These are phyloP conservation scores for Trichomalopsis sarcophagae DNA, from an alignment of 1,140 invertebrate genomes.

Conservation along the genomic window DNA sequence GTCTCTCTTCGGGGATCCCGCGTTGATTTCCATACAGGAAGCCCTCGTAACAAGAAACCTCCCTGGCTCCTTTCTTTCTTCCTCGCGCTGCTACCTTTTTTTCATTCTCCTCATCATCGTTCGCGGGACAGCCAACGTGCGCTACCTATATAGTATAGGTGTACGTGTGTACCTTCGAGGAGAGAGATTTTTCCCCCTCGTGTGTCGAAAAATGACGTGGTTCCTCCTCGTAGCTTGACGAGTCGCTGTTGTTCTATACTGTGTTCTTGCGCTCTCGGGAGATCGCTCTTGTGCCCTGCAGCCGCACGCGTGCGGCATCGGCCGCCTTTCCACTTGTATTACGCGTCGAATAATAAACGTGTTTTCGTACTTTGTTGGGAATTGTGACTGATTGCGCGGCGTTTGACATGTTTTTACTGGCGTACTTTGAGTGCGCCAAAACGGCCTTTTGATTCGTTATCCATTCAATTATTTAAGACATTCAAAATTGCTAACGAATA, in stretches of 20 bases:
- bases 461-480: no score
- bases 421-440: no score
- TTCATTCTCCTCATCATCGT: constrained; percentile 46
- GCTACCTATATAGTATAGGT: background rate
- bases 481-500: no score
- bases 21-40: constrained; percentile 73
- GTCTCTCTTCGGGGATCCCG: constrained; percentile 49
- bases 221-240: constrained; percentile 16
- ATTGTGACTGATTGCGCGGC: background rate
- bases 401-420: background rate
- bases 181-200: background rate
- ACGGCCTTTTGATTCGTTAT: no score
- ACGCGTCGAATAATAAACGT: constrained; percentile 31
- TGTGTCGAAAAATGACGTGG: constrained; percentile 38
- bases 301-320: constrained; percentile 5
- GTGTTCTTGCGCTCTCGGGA: constrained; percentile 1
- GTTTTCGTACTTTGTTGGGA: background rate
- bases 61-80: constrained; percentile 42
- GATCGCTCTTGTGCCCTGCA: background rate
- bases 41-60: constrained; percentile 69
- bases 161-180: background rate
- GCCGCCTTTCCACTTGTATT: constrained; percentile 38
- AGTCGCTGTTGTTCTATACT: background rate
- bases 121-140: constrained; percentile 37
- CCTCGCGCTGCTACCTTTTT: constrained; percentile 10